These are phyloP conservation scores for Hydractinia symbiolongicarpus DNA, from an alignment of 30 jellyfish, hydroid and myxozoan species.

Conservation along the genomic window DNA sequence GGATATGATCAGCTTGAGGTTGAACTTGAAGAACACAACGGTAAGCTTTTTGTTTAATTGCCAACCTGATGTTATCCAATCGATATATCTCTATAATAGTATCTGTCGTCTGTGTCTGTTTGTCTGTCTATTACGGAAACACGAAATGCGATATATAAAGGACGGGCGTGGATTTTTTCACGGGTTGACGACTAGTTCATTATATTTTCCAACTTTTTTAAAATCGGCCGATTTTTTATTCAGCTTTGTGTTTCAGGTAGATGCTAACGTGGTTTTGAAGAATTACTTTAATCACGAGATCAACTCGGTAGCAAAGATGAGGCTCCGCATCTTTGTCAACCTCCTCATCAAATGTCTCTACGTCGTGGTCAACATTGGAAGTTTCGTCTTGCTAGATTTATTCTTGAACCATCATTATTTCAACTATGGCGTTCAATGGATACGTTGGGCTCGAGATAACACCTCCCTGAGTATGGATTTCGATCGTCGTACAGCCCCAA, in stretches of 20 bases:
- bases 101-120: too few species aligned
- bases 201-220: too few species aligned
- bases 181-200: too few species aligned
- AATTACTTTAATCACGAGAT: constrained; percentile 31
- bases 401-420: constrained; percentile 1
- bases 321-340: constrained; percentile 17
- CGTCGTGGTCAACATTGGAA: constrained; percentile 19
- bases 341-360: constrained; percentile 10
- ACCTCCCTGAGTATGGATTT: constrained; percentile 24
- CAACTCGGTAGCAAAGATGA: constrained; percentile 18
- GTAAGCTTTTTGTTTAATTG: neutral
- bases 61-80: too few species aligned
- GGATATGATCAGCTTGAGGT: constrained; percentile 33
- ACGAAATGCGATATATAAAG: too few species aligned
- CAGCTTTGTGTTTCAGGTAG: constrained; percentile 19
- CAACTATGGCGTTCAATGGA: constrained; percentile 37
- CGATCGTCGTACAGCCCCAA: constrained; percentile 20
- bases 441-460: constrained; percentile 21
- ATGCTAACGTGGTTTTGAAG: constrained; percentile 12
- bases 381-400: constrained; percentile 4
- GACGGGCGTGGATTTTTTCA: too few species aligned
- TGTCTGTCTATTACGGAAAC: too few species aligned
- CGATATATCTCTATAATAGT: too few species aligned
- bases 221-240: too few species aligned
- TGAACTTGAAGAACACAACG: constrained; percentile 11